phyloP scores from a whole-genome alignment of 2,888 invertebrate species.

The Drosophila setosimentum region DNA sequence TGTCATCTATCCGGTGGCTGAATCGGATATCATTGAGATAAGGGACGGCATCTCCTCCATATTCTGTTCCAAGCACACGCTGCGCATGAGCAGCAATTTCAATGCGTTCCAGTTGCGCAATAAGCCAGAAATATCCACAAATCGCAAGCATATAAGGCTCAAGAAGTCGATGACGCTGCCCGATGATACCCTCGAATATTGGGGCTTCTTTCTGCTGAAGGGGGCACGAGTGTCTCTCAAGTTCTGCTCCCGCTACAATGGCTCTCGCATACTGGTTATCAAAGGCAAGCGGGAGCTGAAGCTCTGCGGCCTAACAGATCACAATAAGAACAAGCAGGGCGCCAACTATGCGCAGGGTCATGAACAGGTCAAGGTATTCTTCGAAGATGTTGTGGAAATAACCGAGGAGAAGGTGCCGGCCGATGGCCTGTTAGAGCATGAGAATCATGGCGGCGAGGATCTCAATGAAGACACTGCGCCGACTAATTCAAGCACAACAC shows the following conservation, averaged over 20 bases:
- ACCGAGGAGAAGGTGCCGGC: slow-evolving; percentile 70
- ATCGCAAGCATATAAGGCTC: slow-evolving; percentile 90
- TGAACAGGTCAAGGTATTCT: slow-evolving; percentile 86
- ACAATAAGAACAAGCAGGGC: slow-evolving; percentile 88
- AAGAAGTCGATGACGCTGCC: slow-evolving; percentile 93
- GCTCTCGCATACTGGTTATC: slow-evolving; percentile 92
- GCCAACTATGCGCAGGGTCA: slow-evolving; percentile 85
- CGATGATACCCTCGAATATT: slow-evolving; percentile 94
- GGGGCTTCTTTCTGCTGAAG: slow-evolving; percentile 93
- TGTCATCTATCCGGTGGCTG: slow-evolving; percentile 91
- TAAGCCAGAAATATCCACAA: slow-evolving; percentile 89
- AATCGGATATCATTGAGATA: slow-evolving; percentile 94
- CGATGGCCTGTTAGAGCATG: slow-evolving; percentile 73
- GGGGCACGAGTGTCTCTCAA: slow-evolving; percentile 92
- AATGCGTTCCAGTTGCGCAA: slow-evolving; percentile 91
- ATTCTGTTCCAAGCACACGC: slow-evolving; percentile 92
- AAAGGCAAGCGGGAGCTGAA: slow-evolving; percentile 91
- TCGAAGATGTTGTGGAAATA: slow-evolving; percentile 87
- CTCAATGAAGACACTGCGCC: slow-evolving; percentile 63
- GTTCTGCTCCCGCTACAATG: slow-evolving; percentile 92
- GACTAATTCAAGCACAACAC: slow-evolving; percentile 8
- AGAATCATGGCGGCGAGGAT: slow-evolving; percentile 84
- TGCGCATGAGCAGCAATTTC: slow-evolving; percentile 90
- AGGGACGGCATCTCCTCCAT: slow-evolving; percentile 93
- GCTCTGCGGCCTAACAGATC: slow-evolving; percentile 92